phyloP scores from a whole-genome alignment of 2,797 vertebrate species.

The Momotus momota region DNA sequence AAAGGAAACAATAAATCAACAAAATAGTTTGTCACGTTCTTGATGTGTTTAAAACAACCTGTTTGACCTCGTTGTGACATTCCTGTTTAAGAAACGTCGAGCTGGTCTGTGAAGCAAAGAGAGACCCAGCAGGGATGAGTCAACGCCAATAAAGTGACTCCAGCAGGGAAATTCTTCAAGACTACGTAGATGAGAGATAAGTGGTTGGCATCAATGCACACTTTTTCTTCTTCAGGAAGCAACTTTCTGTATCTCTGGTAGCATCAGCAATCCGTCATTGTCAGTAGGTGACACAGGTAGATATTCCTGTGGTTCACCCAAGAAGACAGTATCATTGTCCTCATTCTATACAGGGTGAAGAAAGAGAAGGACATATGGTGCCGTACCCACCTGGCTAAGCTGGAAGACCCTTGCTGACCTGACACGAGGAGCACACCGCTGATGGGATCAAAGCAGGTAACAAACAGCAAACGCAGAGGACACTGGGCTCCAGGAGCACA shows the following conservation, averaged over 20 bases:
- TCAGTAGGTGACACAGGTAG: neutral
- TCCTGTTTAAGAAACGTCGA: neutral
- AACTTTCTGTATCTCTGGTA: neutral
- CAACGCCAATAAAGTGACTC: neutral
- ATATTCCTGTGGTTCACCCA: neutral
- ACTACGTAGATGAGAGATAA: neutral
- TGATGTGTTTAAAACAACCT: neutral
- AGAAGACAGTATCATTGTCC: neutral
- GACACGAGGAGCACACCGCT: neutral
- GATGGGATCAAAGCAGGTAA: neutral
- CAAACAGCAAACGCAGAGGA: neutral
- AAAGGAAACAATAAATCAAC: neutral
- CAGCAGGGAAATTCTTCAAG: neutral
- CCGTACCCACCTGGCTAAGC: no score
- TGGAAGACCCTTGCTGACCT: neutral
- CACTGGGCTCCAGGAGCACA: neutral
- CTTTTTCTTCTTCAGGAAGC: neutral
- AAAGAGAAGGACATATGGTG: fast-evolving
- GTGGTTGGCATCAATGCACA: neutral
- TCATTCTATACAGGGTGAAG: neutral
- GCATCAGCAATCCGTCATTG: no score
- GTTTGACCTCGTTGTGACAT: neutral
- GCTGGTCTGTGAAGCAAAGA: neutral
- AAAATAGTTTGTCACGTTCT: neutral
- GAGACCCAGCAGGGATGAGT: neutral